phyloP scores from a whole-genome alignment of 2,113 vertebrate genomes.

The Ailurus styani region DNA sequence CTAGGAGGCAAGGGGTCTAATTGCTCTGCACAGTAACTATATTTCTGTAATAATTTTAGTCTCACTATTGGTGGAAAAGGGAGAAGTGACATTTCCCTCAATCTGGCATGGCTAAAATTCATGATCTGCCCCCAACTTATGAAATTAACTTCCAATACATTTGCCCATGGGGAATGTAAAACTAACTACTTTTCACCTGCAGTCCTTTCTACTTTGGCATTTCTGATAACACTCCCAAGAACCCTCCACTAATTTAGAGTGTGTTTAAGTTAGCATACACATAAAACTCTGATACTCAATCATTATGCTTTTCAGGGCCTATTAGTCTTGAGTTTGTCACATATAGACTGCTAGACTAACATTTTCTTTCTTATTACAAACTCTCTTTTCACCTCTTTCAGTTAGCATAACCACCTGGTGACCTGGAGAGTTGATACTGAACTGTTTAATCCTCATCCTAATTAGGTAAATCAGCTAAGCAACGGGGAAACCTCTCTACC shows the following conservation, averaged over 20 bases:
- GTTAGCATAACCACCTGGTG: background rate
- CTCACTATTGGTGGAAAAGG: background rate
- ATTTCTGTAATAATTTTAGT: background rate
- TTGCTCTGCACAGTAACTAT: background rate
- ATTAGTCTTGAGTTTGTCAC: background rate
- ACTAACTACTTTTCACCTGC: background rate
- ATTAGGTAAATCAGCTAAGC: background rate
- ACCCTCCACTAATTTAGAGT: background rate
- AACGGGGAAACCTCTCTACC: background rate
- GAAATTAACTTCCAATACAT: background rate
- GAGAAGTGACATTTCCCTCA: background rate
- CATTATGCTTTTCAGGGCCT: constrained; percentile 10
- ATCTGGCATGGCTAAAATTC: background rate
- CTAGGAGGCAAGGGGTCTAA: background rate
- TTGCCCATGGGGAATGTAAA: background rate
- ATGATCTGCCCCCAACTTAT: background rate
- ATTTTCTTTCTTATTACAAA: background rate
- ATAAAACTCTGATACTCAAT: background rate
- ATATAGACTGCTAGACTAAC: background rate
- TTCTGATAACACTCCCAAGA: constrained; percentile 11
- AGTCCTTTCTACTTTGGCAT: constrained; percentile 7
- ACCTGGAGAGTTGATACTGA: background rate
- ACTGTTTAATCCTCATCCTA: constrained; percentile 7
- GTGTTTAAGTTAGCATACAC: background rate
- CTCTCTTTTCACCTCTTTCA: background rate